Evolutionary conservation across 2,113 vertebrate species (phyloP).

Genomic region (Pseudolaguvia tuberculata): DNA sequence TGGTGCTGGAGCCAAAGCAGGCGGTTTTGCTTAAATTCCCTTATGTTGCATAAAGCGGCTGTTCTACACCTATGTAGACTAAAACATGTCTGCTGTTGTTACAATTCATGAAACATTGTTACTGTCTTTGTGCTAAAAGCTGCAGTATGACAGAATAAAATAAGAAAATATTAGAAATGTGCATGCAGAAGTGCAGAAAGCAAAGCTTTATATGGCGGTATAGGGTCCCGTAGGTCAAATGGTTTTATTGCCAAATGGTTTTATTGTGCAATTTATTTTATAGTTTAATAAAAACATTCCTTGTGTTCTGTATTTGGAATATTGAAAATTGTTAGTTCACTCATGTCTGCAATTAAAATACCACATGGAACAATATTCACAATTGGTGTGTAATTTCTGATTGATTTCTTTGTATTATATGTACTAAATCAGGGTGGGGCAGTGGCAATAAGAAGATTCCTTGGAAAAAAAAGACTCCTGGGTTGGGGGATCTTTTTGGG

Average conservation of each 20-base stretch:
- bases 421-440: too few species aligned
- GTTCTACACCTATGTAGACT: neutral
- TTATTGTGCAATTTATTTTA: neutral
- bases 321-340: too few species aligned
- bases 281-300: slow-evolving; percentile 8
- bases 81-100: slow-evolving; percentile 30
- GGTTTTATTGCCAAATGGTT: neutral
- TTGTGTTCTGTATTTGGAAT: neutral
- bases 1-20: slow-evolving; percentile 63
- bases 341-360: too few species aligned
- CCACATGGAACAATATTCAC: too few species aligned
- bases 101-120: slow-evolving; percentile 3
- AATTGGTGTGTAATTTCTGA: too few species aligned
- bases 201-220: neutral
- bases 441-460: too few species aligned
- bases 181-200: neutral
- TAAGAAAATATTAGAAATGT: neutral
- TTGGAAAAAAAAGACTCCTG: too few species aligned
- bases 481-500: too few species aligned
- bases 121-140: neutral
- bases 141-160: neutral
- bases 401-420: too few species aligned
- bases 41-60: slow-evolving; percentile 58
- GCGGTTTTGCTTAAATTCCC: slow-evolving; percentile 71
- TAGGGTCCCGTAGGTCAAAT: neutral